Evolutionary conservation across 2,113 vertebrate genomes (phyloP).

Genomic region (Plectropomus leopardus): DNA sequence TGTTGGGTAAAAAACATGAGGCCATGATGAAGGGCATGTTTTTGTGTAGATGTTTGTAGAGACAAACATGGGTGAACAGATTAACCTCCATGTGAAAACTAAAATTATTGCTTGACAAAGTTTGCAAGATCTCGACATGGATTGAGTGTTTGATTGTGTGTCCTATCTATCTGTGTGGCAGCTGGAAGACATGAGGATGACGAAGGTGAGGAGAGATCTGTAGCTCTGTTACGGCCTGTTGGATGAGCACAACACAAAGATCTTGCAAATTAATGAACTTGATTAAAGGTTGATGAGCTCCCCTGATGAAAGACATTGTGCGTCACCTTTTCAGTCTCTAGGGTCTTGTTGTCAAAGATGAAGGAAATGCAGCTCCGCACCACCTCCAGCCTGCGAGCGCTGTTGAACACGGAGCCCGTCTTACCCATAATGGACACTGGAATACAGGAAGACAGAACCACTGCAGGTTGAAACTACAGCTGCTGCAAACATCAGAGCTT

Average conservation of each 20-base stretch:
- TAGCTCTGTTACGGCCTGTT: constrained; percentile 15
- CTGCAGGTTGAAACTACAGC: not conserved
- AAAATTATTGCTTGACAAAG: constrained; percentile 40
- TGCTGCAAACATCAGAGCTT: constrained; percentile 3
- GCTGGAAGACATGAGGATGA: constrained; percentile 52
- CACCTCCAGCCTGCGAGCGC: constrained; percentile 96
- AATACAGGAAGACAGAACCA: constrained; percentile 54
- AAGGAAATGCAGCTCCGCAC: constrained; percentile 95
- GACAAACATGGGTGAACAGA: constrained; percentile 23
- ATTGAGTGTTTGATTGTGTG: constrained; percentile 38
- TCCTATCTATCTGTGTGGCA: constrained; percentile 44
- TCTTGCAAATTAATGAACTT: constrained; percentile 32
- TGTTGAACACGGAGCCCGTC: constrained; percentile 93
- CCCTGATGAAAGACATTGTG: constrained; percentile 41
- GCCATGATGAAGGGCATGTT: not conserved
- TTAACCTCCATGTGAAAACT: constrained; percentile 26
- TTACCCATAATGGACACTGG: constrained; percentile 95
- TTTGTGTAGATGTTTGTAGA: constrained; percentile 9
- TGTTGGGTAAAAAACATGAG: constrained; percentile 9
- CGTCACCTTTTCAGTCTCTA: constrained; percentile 98
- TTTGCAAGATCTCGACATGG: constrained; percentile 37
- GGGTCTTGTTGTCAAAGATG: constrained; percentile 97
- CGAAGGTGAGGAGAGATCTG: constrained; percentile 34
- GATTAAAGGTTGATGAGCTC: constrained; percentile 47
- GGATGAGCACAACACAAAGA: constrained; percentile 35